Conservation (phyloP, 2,113 vertebrate species). For the Zosterops japonicus region DNA sequence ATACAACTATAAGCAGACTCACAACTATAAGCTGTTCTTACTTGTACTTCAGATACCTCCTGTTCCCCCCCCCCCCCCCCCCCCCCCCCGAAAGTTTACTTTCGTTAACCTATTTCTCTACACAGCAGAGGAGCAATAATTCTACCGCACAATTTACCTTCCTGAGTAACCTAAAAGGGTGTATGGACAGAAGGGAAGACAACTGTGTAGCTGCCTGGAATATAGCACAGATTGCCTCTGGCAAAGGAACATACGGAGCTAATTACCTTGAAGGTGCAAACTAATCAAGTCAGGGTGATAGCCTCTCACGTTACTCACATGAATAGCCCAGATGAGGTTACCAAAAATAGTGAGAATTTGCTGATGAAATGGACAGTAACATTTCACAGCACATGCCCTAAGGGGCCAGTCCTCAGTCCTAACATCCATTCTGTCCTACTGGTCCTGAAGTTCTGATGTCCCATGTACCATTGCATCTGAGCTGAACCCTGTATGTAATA, state of each 20-base stretch:
- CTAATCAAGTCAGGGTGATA: conserved; percentile 34
- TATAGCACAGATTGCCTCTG: conserved; percentile 34
- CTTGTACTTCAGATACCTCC: neutral
- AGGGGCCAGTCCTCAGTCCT: neutral
- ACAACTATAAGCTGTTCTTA: neutral
- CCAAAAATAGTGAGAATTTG: neutral
- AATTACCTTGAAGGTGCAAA: conserved; percentile 59
- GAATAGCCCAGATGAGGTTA: neutral
- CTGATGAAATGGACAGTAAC: neutral
- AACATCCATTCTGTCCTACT: neutral
- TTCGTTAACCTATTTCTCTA: conserved; percentile 6
- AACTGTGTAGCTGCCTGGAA: conserved; percentile 6
- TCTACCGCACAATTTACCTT: neutral
- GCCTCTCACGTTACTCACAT: neutral
- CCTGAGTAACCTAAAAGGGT: neutral
- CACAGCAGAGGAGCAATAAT: neutral
- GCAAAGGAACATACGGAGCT: conserved; percentile 52
- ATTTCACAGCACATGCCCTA: neutral
- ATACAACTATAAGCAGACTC: neutral
- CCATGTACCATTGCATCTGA: neutral
- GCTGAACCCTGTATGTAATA: accelerated
- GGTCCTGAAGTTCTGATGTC: neutral
- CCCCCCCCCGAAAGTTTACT: neutral
- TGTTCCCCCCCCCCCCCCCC: accelerated
- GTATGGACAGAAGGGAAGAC: conserved; percentile 45